These are phyloP conservation scores for Liodrosophila aerea DNA, from an alignment of 2,888 invertebrate genomes.

Conservation along the genomic window DNA sequence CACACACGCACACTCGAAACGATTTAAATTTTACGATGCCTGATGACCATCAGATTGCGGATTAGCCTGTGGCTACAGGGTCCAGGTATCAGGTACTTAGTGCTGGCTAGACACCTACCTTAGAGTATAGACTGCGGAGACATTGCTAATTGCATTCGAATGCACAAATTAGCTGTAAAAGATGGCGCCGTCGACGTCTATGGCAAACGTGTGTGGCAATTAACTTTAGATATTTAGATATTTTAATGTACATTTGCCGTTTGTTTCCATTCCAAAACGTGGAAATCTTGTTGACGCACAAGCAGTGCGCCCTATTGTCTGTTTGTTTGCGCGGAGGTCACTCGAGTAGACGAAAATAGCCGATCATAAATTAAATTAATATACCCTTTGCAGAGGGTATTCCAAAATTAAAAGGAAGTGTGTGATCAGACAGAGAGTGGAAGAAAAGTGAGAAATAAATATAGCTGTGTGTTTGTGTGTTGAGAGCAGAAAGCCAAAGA, in stretches of 20 bases:
- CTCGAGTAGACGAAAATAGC: slow-evolving; percentile 19
- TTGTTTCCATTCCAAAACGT: slow-evolving; percentile 12
- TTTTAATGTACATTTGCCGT: slow-evolving; percentile 6
- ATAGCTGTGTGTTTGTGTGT: too few relatives aligned
- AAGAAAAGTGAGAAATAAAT: too few relatives aligned
- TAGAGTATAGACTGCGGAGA: slow-evolving; percentile 4
- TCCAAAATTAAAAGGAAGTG: too few relatives aligned
- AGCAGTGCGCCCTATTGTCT: slow-evolving; percentile 9
- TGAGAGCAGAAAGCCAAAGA: too few relatives aligned
- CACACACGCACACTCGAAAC: too few relatives aligned
- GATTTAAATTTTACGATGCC: slow-evolving; percentile 22
- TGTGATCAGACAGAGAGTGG: too few relatives aligned
- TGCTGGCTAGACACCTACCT: slow-evolving; percentile 5
- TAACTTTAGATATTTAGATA: slow-evolving; percentile 34
- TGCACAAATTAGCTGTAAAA: slow-evolving; percentile 50
- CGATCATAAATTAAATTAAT: slow-evolving; percentile 14
- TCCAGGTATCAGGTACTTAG: slow-evolving; percentile 6
- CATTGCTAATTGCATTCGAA: slow-evolving; percentile 55
- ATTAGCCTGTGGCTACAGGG: too few relatives aligned
- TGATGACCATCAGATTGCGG: slow-evolving; percentile 29
- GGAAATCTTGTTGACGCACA: slow-evolving; percentile 18
- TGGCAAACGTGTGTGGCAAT: slow-evolving; percentile 44
- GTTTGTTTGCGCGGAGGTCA: slow-evolving; percentile 12
- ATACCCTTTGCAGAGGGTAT: slow-evolving; percentile 7
- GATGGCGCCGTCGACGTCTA: slow-evolving; percentile 23